These are phyloP conservation scores for Drosophila sechellia DNA, from an alignment of 1,140 invertebrate genomes.

Conservation along the genomic window DNA sequence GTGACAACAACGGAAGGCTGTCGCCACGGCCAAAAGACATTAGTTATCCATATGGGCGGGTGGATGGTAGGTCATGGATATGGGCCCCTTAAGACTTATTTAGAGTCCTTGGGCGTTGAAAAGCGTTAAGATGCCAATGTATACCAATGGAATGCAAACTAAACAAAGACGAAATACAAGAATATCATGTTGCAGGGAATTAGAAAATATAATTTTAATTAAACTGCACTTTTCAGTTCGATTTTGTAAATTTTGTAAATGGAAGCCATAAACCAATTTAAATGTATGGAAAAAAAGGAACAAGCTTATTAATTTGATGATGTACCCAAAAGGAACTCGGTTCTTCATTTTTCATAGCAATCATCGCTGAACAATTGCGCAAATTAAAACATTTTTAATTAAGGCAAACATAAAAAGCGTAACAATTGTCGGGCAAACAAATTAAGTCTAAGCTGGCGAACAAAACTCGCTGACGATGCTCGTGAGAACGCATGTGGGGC, in stretches of 20 bases:
- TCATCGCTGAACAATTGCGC: slow-evolving; percentile 15
- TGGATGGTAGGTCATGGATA: slow-evolving; percentile 20
- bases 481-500: not conserved
- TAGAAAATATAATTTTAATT: no score
- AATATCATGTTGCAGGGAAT: no score
- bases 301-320: not conserved
- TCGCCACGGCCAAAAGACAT: slow-evolving; percentile 31
- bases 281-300: no score
- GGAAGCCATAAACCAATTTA: no score
- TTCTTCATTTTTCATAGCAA: not conserved
- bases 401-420: slow-evolving; percentile 61
- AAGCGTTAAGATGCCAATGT: not conserved
- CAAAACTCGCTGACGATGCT: slow-evolving; percentile 16
- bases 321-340: not conserved
- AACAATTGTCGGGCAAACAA: slow-evolving; percentile 59
- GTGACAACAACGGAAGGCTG: slow-evolving; percentile 31
- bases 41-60: slow-evolving; percentile 31
- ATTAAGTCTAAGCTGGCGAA: slow-evolving; percentile 53
- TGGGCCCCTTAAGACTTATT: not conserved
- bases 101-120: not conserved
- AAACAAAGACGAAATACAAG: not conserved
- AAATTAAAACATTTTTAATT: slow-evolving; percentile 77
- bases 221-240: no score
- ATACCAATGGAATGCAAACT: not conserved
- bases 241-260: no score